Conservation (phyloP, 2,113 vertebrate genomes). For the Spermophilus dauricus region DNA sequence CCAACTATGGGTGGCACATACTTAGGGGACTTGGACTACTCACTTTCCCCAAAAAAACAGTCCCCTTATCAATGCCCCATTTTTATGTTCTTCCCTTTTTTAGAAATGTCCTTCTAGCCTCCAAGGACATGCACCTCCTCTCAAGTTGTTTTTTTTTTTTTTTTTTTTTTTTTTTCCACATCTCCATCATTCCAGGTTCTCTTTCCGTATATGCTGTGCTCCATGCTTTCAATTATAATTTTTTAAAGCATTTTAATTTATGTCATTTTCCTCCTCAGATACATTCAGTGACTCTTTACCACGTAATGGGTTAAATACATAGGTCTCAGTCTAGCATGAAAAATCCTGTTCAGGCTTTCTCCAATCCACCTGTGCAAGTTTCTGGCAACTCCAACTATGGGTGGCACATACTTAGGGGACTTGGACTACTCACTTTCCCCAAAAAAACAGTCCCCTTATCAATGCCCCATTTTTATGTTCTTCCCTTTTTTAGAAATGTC, state of each 20-base stretch:
- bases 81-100: background rate
- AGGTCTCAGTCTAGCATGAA: background rate
- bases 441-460: background rate
- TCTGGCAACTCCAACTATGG: no score
- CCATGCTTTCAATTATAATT: background rate
- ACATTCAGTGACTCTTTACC: background rate
- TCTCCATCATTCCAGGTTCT: background rate
- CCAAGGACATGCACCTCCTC: background rate
- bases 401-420: background rate
- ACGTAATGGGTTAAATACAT: background rate
- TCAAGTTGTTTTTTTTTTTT: background rate
- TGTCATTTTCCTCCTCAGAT: background rate
- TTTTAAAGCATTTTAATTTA: background rate
- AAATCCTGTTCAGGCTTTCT: background rate
- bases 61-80: background rate
- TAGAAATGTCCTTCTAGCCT: background rate
- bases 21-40: background rate
- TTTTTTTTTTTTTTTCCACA: no score
- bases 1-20: rapidly evolving
- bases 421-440: background rate
- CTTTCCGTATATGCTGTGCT: no score
- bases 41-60: rapidly evolving
- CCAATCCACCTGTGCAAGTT: background rate
- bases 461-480: background rate
- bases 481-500: background rate